These are phyloP conservation scores for Aspidiotus destructor DNA, from an alignment of 2,888 invertebrate genomes.

Conservation along the genomic window DNA sequence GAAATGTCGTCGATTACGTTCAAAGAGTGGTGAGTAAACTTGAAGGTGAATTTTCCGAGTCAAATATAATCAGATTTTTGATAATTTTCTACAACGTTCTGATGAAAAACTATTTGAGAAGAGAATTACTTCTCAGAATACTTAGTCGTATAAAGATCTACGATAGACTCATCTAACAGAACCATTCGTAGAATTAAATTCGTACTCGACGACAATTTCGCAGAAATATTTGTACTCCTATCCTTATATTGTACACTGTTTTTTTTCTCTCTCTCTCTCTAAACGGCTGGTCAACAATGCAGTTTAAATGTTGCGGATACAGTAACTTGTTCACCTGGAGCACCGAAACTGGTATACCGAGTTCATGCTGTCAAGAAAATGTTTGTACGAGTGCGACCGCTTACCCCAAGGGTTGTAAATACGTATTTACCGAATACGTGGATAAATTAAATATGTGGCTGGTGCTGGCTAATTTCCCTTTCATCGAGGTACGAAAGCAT, in stretches of 20 bases:
- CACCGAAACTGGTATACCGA: constrained; percentile 16
- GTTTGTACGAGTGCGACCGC: constrained; percentile 17
- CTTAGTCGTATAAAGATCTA: too few relatives aligned
- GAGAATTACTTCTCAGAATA: too few relatives aligned
- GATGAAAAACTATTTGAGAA: too few relatives aligned
- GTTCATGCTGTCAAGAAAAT: constrained; percentile 19
- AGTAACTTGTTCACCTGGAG: constrained; percentile 25
- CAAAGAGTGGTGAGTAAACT: constrained; percentile 9
- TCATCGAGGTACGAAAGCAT: constrained; percentile 22
- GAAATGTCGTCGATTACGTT: constrained; percentile 10
- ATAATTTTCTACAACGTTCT: too few relatives aligned
- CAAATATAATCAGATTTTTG: too few relatives aligned
- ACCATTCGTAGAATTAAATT: too few relatives aligned
- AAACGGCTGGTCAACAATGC: background rate
- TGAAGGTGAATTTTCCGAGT: too few relatives aligned
- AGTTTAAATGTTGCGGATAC: constrained; percentile 30
- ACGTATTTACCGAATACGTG: constrained; percentile 12
- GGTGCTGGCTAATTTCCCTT: constrained; percentile 25
- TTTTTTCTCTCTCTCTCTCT: background rate
- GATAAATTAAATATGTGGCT: constrained; percentile 25
- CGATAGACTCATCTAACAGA: too few relatives aligned
- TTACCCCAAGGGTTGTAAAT: constrained; percentile 12
- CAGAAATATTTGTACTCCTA: background rate
- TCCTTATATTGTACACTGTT: background rate
- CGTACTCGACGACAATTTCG: too few relatives aligned